A percentile compares a stretch with the other conserved stretches of the same genome.
phyloP scores from a whole-genome alignment of 2,888 invertebrate genomes.

The Cantharis rufa region DNA sequence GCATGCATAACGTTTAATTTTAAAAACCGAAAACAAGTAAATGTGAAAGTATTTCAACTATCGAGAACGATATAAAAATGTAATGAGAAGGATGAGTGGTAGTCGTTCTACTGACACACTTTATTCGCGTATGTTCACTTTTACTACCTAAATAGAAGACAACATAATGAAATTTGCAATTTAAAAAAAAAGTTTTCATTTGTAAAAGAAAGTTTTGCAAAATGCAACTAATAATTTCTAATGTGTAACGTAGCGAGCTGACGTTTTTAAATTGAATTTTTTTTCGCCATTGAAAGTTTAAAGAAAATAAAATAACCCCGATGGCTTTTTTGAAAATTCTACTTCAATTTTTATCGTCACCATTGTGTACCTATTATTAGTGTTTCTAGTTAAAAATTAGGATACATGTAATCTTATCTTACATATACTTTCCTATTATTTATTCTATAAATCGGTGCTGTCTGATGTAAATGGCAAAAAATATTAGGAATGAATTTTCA shows the following conservation, averaged over 20 bases:
- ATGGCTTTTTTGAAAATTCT: too few relatives aligned
- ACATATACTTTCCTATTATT: too few relatives aligned
- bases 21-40: neutral
- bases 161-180: neutral
- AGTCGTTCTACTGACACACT: constrained; percentile 24
- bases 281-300: neutral
- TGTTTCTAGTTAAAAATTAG: too few relatives aligned
- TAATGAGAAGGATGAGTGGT: neutral
- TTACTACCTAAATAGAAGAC: neutral
- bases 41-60: neutral
- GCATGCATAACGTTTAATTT: neutral
- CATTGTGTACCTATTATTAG: too few relatives aligned
- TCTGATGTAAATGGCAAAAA: too few relatives aligned
- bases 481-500: too few relatives aligned
- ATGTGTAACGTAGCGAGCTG: neutral
- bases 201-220: constrained; percentile 1
- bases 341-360: too few relatives aligned
- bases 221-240: neutral
- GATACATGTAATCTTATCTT: too few relatives aligned
- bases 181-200: neutral
- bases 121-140: neutral
- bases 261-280: neutral
- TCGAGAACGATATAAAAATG: neutral
- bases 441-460: too few relatives aligned
- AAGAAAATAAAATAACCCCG: too few relatives aligned